Conservation (phyloP, 2,888 invertebrate species). For the Cephonodes hylas region DNA sequence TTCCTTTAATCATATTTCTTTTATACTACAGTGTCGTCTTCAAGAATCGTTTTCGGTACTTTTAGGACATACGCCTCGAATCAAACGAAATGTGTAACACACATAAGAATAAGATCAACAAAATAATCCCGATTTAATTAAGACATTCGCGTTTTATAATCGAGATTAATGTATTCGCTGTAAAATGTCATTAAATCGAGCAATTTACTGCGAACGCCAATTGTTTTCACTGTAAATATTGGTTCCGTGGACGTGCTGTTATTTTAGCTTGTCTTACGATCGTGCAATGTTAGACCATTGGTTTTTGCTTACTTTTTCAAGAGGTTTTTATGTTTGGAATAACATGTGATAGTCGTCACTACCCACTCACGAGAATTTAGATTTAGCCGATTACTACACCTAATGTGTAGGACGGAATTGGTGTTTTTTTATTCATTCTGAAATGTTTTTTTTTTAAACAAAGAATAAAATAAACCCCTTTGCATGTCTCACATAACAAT, state of each 20-base stretch:
- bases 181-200: not conserved
- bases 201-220: not conserved
- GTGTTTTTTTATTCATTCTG: not conserved
- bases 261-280: not conserved
- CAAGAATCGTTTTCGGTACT: no score
- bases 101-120: not conserved
- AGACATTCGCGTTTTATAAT: not conserved
- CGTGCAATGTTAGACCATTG: not conserved
- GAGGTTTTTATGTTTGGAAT: not conserved
- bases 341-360: not conserved
- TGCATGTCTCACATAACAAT: no score
- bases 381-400: not conserved
- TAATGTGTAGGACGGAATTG: not conserved
- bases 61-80: no score
- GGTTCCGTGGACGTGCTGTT: not conserved
- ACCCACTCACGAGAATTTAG: not conserved
- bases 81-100: not conserved
- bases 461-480: no score
- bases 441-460: no score
- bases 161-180: not conserved
- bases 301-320: not conserved
- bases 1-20: no score
- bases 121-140: not conserved
- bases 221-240: constrained; percentile 11
- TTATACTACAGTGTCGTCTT: no score